A percentile compares a stretch with the other conserved stretches of the same genome.
phyloP scores from a whole-genome alignment of 2,888 invertebrate genomes.

The Volucella bombylans region DNA sequence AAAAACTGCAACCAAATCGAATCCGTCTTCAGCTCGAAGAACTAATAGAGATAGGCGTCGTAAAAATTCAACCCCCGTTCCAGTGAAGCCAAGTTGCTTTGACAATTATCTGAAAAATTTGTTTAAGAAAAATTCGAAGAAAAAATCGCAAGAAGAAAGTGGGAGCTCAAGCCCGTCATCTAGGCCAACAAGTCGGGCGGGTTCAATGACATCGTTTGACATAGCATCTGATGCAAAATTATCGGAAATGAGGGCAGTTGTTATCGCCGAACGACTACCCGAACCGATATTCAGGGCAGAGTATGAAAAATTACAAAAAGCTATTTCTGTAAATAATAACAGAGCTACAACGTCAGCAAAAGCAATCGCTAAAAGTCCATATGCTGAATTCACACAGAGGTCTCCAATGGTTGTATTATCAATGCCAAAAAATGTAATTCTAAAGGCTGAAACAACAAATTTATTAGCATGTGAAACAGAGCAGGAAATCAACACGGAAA shows the following conservation, averaged over 20 bases:
- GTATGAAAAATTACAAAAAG: not conserved
- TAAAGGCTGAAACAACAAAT: conserved; percentile 29
- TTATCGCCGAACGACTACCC: conserved; percentile 29
- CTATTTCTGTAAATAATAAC: not conserved
- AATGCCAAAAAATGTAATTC: not conserved
- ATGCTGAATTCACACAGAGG: not conserved
- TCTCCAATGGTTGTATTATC: not conserved
- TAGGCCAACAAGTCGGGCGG: not conserved
- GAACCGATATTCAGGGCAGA: conserved; percentile 17
- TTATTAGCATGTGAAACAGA: conserved; percentile 34
- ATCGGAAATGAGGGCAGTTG: conserved; percentile 39
- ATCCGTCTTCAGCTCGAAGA: too few relatives aligned
- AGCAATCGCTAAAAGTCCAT: not conserved
- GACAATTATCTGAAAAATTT: conserved; percentile 51
- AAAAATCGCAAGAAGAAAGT: not conserved
- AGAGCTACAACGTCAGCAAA: not conserved
- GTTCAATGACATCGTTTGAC: not conserved
- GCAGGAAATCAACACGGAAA: conserved; percentile 22
- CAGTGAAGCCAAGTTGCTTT: conserved; percentile 37
- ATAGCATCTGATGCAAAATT: conserved; percentile 45
- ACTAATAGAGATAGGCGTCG: conserved; percentile 4
- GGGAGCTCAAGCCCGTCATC: not conserved
- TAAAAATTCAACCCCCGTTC: conserved; percentile 10
- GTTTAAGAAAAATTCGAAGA: not conserved
- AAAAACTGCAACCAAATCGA: not conserved